phyloP scores from a whole-genome alignment of 2,113 vertebrate species.

The Dicrurus megarhynchus region DNA sequence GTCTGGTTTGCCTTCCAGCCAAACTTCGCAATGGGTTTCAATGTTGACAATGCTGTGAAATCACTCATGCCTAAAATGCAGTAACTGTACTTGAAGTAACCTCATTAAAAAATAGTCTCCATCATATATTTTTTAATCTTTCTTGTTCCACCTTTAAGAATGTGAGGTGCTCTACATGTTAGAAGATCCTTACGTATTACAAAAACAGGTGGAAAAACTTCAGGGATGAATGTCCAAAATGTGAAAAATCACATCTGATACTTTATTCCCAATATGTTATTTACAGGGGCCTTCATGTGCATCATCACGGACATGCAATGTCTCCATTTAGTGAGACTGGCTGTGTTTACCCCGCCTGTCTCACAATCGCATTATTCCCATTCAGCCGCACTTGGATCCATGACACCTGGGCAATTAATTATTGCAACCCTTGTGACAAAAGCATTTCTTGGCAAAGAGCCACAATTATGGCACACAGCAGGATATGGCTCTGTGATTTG shows the following conservation, averaged over 20 bases:
- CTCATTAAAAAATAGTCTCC: conserved; percentile 45
- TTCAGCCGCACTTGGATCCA: not conserved
- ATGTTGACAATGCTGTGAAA: conserved; percentile 42
- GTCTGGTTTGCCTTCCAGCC: conserved; percentile 53
- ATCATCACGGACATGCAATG: not conserved
- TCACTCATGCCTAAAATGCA: conserved; percentile 47
- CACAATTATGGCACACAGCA: not conserved
- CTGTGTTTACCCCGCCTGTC: not conserved
- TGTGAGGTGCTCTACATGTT: not conserved
- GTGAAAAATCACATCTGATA: not conserved
- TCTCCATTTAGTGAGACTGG: not conserved
- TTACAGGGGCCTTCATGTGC: not conserved
- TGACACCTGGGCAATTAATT: not conserved
- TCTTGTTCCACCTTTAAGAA: not conserved
- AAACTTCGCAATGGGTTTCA: conserved; percentile 29
- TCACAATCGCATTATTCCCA: not conserved
- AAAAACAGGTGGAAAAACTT: not conserved
- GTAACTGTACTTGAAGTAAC: conserved; percentile 22
- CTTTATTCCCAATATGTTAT: not conserved
- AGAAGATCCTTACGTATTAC: not conserved
- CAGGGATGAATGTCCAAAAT: not conserved
- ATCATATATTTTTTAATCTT: conserved; percentile 20
- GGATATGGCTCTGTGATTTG: not conserved
- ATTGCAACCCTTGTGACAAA: not conserved
- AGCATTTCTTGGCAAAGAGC: conserved; percentile 27